Base-by-base conservation (phyloP, 2,888 invertebrate genomes). In the Patella pellucida region DNA sequence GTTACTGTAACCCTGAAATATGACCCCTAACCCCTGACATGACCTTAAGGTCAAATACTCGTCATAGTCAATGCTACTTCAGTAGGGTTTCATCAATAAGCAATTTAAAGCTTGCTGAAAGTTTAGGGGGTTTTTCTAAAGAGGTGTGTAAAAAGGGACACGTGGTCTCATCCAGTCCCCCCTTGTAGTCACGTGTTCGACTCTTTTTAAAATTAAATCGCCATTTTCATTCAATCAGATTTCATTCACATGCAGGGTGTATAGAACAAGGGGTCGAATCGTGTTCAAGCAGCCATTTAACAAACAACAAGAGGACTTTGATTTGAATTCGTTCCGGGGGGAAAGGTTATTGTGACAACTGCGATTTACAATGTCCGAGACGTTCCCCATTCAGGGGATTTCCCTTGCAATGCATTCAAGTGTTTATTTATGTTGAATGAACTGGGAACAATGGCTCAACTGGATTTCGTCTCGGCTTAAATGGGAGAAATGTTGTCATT, bases 21-120 rank as follows among this genome's bases (percentile, higher is more conserved):
- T 62, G 19, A 62, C 62, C 62, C 62, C 23, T 62, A 14, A 62
- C 4, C 62, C 62, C 23, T 62, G 62, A 62, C 62, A 62, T 23
- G 62, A 62, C 62, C 62, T 62, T 62, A 62, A 62, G 62, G 62
- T 62, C 62, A 62, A 19, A 62, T 15, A 62, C 23, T 62, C 62
- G 62, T 62, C 62, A 62, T 62, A 62, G 23, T 23, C 23, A 23
- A 19, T 62, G 12, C 62, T 23, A 19, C 23, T 62, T 23, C 19
- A 62, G 19, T 19, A 14, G 4, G 62, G 12, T 23, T 62, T 62
- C 19, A 62, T 62, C 62, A 62, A 62, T 62, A 23, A 14, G 9
- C 62, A 23, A 62, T 23, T 62, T 62, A 23, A 62, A 62, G 9
- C 23, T 62, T 14, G 19, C 23, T 62, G 19, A 23, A 62, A 62